These are phyloP conservation scores for Clarias batrachus DNA, from an alignment of 2,113 vertebrate species.

Conservation along the genomic window DNA sequence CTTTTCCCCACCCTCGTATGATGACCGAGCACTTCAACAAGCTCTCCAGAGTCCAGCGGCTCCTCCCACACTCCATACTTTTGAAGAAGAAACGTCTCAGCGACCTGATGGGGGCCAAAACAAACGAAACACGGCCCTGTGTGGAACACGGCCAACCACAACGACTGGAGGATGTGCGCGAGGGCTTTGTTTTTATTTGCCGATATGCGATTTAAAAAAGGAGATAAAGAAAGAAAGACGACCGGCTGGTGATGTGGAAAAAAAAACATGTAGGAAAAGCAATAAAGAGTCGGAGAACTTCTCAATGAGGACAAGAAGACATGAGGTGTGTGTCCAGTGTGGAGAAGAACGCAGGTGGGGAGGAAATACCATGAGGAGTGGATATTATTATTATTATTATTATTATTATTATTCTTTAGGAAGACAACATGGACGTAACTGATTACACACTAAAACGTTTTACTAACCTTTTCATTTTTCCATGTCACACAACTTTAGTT, in stretches of 20 bases:
- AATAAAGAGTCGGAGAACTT: not conserved
- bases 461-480: not conserved
- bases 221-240: conserved; percentile 23
- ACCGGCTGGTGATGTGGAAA: conserved; percentile 60
- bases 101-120: conserved; percentile 57
- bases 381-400: not conserved
- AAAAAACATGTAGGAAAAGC: conserved; percentile 55
- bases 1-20: conserved; percentile 66
- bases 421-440: not conserved
- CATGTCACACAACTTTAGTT: not conserved
- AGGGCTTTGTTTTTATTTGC: conserved; percentile 36
- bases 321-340: not conserved
- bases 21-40: conserved; percentile 64
- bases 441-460: not conserved
- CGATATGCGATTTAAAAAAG: conserved; percentile 7
- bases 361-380: not conserved
- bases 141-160: conserved; percentile 60
- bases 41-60: conserved; percentile 66
- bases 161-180: conserved; percentile 58
- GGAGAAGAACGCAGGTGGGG: not conserved
- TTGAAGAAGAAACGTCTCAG: conserved; percentile 78
- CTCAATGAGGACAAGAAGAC: not conserved
- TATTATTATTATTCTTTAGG: not conserved
- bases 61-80: conserved; percentile 67
- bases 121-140: conserved; percentile 71